Evolutionary conservation across 2,797 vertebrate genomes (phyloP), one percentile per base, ranked within the genome.

Genomic region (Rhodeus uyekii): DNA sequence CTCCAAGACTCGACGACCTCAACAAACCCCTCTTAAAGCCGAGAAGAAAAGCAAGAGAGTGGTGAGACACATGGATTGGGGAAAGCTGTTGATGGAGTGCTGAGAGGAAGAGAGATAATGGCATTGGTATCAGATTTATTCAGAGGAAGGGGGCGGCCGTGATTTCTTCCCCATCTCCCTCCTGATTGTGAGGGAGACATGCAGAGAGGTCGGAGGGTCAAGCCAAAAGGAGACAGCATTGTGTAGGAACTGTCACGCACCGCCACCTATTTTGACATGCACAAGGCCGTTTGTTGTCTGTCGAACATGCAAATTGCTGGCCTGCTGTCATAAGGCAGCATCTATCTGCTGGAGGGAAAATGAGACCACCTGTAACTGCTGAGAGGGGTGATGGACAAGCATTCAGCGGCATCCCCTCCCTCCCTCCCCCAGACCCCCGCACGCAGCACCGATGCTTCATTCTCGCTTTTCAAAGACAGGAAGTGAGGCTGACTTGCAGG

Each of bases 211-310:
- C 97, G 92, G 95, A 94, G 96, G 98, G 96, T 98, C 96, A 96
- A 93, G 89, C 93, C 94, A 95, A 96, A 95, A 97, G 97, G 97
- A 99, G 98, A 98, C 98, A 97, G 97, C 94, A 97, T 98, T 98
- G 97, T 99, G 97, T 97, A 96, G 97, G 92, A 97, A 96, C 98
- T 99, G 98, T 99, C 98, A 99, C 94, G 97, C 98, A 97, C 97
- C 97, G 96, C 97, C 97, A 97, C 98, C 98, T 98, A 97, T 97
- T 98, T 97, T 99, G 97, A 99, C 98, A 99, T 97, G 97, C 98
- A 98, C 95, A 93, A 96, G 96, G 95, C 97, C 96, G 97, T 98
- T 98, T 98, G 98, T 98, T 99, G 98, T 99, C 98, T 99, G 97
- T 99, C 94, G 96, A 97, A 98, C 98, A 99, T 99, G 98, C 97